phyloP scores from a whole-genome alignment of 2,113 vertebrate species.

The Orientallactaga bullata region DNA sequence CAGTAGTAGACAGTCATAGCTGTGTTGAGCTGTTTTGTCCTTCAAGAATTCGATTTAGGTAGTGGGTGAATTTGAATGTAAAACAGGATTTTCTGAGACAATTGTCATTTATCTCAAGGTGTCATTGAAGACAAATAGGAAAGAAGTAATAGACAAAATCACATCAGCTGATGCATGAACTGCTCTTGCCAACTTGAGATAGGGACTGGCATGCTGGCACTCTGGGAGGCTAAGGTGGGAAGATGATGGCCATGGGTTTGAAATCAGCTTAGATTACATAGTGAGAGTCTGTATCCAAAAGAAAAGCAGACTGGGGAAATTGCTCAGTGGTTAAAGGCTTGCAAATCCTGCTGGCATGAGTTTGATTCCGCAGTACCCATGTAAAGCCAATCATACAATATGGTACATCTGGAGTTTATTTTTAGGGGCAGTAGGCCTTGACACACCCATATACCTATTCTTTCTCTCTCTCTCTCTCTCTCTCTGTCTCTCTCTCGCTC shows the following conservation, averaged over 20 bases:
- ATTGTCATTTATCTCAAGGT: not conserved
- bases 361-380: too few relatives aligned
- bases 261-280: not conserved
- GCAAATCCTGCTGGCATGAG: too few relatives aligned
- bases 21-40: not conserved
- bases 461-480: too few relatives aligned
- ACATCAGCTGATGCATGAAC: not conserved
- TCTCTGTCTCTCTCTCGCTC: too few relatives aligned
- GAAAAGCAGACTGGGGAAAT: not conserved
- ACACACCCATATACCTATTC: too few relatives aligned
- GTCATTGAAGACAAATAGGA: not conserved
- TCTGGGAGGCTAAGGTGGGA: not conserved
- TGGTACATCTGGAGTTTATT: too few relatives aligned
- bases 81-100: not conserved
- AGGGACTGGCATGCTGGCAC: not conserved
- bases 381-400: too few relatives aligned
- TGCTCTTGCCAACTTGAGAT: not conserved
- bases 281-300: not conserved
- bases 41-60: conserved; percentile 22
- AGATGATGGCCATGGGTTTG: not conserved
- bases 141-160: not conserved
- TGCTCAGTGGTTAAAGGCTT: too few relatives aligned
- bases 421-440: too few relatives aligned
- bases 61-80: not conserved
- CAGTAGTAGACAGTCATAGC: not conserved